Evolutionary conservation across 2,113 vertebrate genomes (phyloP).

Genomic region (Polypterus senegalus): DNA sequence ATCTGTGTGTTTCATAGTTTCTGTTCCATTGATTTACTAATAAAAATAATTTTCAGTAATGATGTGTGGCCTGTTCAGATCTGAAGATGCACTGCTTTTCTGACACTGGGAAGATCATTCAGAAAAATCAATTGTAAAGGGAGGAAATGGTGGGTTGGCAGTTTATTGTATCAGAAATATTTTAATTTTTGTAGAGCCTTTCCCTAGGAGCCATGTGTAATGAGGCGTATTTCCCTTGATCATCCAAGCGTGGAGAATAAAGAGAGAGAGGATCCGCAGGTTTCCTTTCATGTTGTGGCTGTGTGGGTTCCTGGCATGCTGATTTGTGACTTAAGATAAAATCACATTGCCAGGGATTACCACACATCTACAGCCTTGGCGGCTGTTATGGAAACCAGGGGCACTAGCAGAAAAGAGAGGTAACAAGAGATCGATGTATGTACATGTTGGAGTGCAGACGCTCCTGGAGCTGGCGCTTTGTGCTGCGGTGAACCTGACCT

Average conservation of each 20-base stretch:
- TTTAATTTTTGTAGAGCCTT: slow-evolving; percentile 47
- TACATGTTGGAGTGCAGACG: slow-evolving; percentile 21
- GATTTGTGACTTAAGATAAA: slow-evolving; percentile 99
- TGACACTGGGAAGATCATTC: too few relatives aligned
- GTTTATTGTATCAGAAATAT: slow-evolving; percentile 7
- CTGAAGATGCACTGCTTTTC: too few relatives aligned
- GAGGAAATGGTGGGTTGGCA: too few relatives aligned
- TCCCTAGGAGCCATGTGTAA: slow-evolving; percentile 40
- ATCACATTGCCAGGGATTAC: slow-evolving; percentile 99
- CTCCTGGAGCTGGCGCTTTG: slow-evolving; percentile 19
- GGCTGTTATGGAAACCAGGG: slow-evolving; percentile 55
- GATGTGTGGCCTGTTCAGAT: too few relatives aligned
- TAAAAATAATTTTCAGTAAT: too few relatives aligned
- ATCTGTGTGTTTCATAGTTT: too few relatives aligned
- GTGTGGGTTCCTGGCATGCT: slow-evolving; percentile 99
- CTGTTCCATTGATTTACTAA: too few relatives aligned
- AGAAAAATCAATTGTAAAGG: too few relatives aligned
- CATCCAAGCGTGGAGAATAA: slow-evolving; percentile 42
- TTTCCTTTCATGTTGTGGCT: slow-evolving; percentile 65
- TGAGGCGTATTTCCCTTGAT: slow-evolving; percentile 53
- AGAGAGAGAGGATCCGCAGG: slow-evolving; percentile 24
- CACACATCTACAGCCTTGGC: slow-evolving; percentile 77
- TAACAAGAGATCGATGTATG: slow-evolving; percentile 11
- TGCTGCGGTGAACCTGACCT: slow-evolving; percentile 44
- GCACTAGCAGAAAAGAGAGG: slow-evolving; percentile 13